Percentiles rank a stretch among this genome's conserved stretches.
Conservation (phyloP, 2,888 invertebrate species). For the Hyposoter didymator region DNA sequence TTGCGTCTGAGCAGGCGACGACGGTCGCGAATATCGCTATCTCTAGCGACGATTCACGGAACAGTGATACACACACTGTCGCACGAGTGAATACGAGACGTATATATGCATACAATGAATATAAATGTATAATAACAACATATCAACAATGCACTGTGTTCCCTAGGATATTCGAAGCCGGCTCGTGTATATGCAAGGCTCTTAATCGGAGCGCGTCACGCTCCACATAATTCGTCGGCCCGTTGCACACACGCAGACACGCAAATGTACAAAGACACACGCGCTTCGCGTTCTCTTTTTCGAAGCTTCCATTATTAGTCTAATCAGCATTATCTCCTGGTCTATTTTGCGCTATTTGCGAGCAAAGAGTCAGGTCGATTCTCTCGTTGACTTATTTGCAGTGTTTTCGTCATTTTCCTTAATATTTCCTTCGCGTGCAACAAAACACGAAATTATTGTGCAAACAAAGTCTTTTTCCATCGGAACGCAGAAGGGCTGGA, state of each 20-base stretch:
- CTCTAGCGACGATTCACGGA: slow-evolving; percentile 60
- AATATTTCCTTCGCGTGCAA: not conserved
- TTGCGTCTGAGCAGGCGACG: slow-evolving; percentile 55
- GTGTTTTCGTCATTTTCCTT: too few species aligned
- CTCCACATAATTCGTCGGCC: slow-evolving; percentile 74
- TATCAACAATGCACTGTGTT: slow-evolving; percentile 31
- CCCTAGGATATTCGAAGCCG: slow-evolving; percentile 37
- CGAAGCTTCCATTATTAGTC: slow-evolving; percentile 77
- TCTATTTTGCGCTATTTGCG: slow-evolving; percentile 72
- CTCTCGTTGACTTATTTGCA: slow-evolving; percentile 24
- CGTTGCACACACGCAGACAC: slow-evolving; percentile 24
- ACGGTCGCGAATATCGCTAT: slow-evolving; percentile 60
- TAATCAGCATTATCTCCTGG: slow-evolving; percentile 76
- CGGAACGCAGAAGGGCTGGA: not conserved
- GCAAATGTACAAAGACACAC: slow-evolving; percentile 2
- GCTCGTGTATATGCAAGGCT: slow-evolving; percentile 32
- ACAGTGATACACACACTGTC: slow-evolving; percentile 37
- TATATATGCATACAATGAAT: not conserved
- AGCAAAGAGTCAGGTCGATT: slow-evolving; percentile 69
- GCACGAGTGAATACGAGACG: slow-evolving; percentile 7
- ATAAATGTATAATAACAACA: not conserved
- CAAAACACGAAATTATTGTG: not conserved
- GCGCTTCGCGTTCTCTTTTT: slow-evolving; percentile 69
- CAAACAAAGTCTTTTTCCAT: not conserved
- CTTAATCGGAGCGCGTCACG: slow-evolving; percentile 73